These are phyloP conservation scores for Phalacrocorax brasilianus DNA, from an alignment of 2,113 vertebrate species.

Conservation along the genomic window DNA sequence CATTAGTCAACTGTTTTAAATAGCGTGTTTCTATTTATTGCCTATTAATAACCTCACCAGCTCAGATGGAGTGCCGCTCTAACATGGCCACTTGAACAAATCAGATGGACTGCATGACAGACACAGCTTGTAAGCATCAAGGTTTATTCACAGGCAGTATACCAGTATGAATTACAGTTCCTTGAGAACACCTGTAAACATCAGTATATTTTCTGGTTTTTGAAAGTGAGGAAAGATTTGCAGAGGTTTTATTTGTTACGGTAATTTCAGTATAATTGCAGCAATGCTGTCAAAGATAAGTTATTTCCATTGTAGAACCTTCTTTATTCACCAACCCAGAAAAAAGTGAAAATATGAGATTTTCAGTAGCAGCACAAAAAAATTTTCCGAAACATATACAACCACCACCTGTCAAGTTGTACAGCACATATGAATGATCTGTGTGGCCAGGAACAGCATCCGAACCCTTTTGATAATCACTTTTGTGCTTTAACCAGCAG, in stretches of 20 bases:
- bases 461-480: not conserved
- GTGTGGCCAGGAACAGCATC: not conserved
- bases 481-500: not conserved
- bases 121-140: not conserved
- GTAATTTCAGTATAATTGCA: constrained; percentile 3
- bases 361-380: not conserved
- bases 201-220: not conserved
- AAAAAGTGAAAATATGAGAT: not conserved
- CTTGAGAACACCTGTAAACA: not conserved
- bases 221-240: not conserved
- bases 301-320: not conserved
- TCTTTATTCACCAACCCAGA: not conserved
- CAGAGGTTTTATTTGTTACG: not conserved
- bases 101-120: not conserved
- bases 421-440: not conserved
- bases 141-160: not conserved
- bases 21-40: not conserved
- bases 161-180: constrained; percentile 6
- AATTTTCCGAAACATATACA: not conserved
- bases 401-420: not conserved
- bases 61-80: not conserved
- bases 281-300: not conserved
- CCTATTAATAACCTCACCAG: not conserved
- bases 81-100: constrained; percentile 1
- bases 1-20: constrained; percentile 25